phyloP scores from a whole-genome alignment of 2,113 vertebrate species.

The Pseudorasbora parva region DNA sequence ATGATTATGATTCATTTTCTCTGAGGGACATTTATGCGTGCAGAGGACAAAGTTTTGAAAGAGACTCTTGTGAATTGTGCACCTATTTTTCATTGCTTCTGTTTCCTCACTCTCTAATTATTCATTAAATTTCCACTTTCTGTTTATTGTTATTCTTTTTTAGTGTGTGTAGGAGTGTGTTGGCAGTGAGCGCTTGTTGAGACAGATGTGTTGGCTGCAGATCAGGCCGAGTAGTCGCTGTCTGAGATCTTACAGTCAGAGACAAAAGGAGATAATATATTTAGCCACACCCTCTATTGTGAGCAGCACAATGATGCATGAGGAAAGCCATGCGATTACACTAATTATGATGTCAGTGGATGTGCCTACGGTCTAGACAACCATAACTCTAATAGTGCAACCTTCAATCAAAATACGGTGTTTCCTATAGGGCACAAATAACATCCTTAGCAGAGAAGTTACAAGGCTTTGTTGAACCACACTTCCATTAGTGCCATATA shows the following conservation, averaged over 20 bases:
- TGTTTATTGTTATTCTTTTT: background rate
- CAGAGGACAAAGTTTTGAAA: background rate
- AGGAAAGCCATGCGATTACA: slow-evolving; percentile 45
- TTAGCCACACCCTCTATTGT: slow-evolving; percentile 43
- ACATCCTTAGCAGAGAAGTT: background rate
- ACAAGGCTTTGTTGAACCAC: background rate
- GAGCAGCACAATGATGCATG: background rate
- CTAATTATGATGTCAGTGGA: slow-evolving; percentile 44
- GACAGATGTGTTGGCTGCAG: slow-evolving; percentile 40
- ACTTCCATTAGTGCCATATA: background rate
- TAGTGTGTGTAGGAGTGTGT: slow-evolving; percentile 2
- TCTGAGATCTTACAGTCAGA: slow-evolving; percentile 28
- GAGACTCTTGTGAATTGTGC: background rate
- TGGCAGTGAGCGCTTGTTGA: background rate
- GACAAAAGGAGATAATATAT: slow-evolving; percentile 38
- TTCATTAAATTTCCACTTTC: background rate
- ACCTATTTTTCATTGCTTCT: background rate
- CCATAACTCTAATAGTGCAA: slow-evolving; percentile 4
- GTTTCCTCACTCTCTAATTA: background rate
- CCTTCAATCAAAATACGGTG: background rate
- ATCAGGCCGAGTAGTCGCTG: slow-evolving; percentile 29
- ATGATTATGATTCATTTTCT: background rate
- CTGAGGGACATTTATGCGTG: background rate
- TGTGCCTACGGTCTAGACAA: slow-evolving; percentile 42
- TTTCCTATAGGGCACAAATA: background rate